Evolutionary conservation across 2,888 invertebrate genomes (phyloP).

Genomic region (Stenoptilia bipunctidactyla): DNA sequence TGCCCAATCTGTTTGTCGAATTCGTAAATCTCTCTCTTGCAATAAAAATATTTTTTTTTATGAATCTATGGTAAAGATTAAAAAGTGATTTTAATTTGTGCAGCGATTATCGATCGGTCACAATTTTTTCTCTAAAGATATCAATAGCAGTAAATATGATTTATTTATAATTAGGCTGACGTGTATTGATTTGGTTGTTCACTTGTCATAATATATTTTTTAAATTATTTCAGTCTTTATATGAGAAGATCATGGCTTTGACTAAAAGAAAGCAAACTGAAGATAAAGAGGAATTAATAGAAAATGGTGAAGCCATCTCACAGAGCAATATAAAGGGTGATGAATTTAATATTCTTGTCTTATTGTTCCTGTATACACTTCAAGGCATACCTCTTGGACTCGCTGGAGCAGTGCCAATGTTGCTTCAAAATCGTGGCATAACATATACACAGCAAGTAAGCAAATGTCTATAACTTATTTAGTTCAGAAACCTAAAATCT

Average conservation of each 20-base stretch:
- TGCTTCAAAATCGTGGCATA: slow-evolving; percentile 91
- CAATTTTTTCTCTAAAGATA: too few species aligned
- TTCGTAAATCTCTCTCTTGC: too few species aligned
- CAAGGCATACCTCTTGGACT: slow-evolving; percentile 97
- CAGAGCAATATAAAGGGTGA: slow-evolving; percentile 77
- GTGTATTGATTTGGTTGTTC: neutral
- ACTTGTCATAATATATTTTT: neutral
- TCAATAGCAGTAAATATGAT: too few species aligned
- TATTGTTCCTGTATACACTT: slow-evolving; percentile 93
- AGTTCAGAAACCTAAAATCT: neutral
- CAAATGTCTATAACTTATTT: neutral
- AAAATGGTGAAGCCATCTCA: slow-evolving; percentile 41
- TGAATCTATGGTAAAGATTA: too few species aligned
- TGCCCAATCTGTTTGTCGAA: too few species aligned
- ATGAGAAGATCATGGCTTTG: slow-evolving; percentile 38
- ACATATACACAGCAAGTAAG: slow-evolving; percentile 91
- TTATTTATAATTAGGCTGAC: neutral
- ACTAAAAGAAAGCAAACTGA: slow-evolving; percentile 50
- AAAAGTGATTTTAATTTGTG: too few species aligned
- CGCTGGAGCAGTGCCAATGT: slow-evolving; percentile 94
- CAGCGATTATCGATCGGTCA: too few species aligned
- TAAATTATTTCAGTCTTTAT: neutral
- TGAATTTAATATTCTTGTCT: slow-evolving; percentile 83
- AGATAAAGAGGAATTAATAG: slow-evolving; percentile 51
- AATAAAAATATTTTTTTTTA: too few species aligned